Evolutionary conservation across 2,797 vertebrate species (phyloP).

Genomic region (Muscicapa striata): DNA sequence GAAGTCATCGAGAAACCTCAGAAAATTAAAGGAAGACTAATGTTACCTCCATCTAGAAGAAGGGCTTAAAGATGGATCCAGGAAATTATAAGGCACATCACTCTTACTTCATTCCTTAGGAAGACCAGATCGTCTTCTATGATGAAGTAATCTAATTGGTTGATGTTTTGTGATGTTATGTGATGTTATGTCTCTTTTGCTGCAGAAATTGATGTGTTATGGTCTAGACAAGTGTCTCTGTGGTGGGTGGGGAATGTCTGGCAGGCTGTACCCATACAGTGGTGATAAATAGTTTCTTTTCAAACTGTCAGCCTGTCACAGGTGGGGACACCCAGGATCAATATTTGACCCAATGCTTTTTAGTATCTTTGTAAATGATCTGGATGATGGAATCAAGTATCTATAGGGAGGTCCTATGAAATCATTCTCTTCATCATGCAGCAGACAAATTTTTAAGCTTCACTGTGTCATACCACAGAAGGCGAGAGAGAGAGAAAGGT

Average conservation of each 20-base stretch:
- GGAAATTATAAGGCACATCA: not conserved
- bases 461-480: not conserved
- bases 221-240: not conserved
- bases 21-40: not conserved
- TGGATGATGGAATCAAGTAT: not conserved
- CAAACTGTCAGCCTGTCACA: not conserved
- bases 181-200: not conserved
- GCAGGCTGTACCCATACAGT: not conserved
- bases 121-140: not conserved
- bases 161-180: not conserved
- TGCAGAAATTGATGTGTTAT: fast-evolving
- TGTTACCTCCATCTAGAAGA: not conserved
- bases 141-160: not conserved
- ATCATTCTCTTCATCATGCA: not conserved
- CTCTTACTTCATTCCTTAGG: not conserved
- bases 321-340: not conserved
- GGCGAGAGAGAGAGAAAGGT: not conserved
- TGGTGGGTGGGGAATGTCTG: not conserved
- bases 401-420: not conserved
- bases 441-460: not conserved
- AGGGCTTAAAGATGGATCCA: not conserved
- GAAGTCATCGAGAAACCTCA: not conserved
- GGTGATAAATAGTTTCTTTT: not conserved
- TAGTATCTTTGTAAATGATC: not conserved
- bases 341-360: not conserved